Evolutionary conservation across 2,888 invertebrate genomes (phyloP), one percentile per base, ranked within the genome.

Genomic region (Habroteleia sp.): DNA sequence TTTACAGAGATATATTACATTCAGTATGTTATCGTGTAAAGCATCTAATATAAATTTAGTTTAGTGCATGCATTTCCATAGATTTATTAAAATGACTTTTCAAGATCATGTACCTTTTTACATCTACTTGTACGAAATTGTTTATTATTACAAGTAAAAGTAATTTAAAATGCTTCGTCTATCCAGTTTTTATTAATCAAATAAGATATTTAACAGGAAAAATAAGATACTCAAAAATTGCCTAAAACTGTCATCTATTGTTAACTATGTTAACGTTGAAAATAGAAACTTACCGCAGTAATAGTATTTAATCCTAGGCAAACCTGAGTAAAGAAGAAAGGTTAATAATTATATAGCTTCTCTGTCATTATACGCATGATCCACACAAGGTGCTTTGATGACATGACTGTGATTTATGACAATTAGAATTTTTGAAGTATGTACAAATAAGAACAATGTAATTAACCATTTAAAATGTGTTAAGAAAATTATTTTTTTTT

Each of bases 251-350:
- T 8, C 6, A 5, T 20, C 8, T 42, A 25, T 42, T 13, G n/a
- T 25, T 23, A 25, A 52, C 33, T 10, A 48, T 31, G 5, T 35
- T 8, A 54, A 52, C 46, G 10, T 50, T 69, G 14, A 4, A 35
- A 4, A 10, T 65, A 14, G n/a, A 31, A 72, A 91, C 92, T 92
- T 91, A 92, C 92, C 91, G 87, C 91, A 91, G 86, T 91, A 91
- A 89, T 91, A 91, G 90, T 91, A 91, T 88, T 90, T 91, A 89
- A 92, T 92, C 91, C 92, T 91, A 89, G 91, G 91, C 87, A 91
- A 90, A 89, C 91, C 92, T 92, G 86, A 85, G 84, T 83, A 86
- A 83, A 86, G 79, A 77, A 80, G 56, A 77, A 77, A 76, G 35
- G 69, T 33, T 62, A 41, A 76, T 78, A 46, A 75, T 68, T 77